Conservation (phyloP, 1,140 invertebrate genomes). For the Lepidurus arcticus region DNA sequence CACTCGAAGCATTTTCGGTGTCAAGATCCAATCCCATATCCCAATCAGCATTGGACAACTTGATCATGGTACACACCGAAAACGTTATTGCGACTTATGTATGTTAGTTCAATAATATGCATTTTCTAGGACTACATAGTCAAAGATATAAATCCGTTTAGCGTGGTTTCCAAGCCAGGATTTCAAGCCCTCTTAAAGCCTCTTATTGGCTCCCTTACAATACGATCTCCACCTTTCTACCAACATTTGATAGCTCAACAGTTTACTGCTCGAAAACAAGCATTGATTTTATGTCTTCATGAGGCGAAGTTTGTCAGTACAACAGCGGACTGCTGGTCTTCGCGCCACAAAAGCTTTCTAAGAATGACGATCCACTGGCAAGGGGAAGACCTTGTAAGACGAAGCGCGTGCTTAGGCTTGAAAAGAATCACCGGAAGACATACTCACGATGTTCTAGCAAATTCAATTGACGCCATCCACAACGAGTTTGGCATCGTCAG, state of each 20-base stretch:
- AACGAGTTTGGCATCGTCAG: neutral
- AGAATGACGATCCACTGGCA: conserved; percentile 27
- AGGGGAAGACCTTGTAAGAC: neutral
- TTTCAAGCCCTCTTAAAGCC: neutral
- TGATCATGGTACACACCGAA: neutral
- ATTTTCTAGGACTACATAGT: neutral
- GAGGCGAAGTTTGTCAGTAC: conserved; percentile 25
- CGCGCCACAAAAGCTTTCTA: neutral
- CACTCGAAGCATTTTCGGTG: neutral
- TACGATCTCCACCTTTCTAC: neutral
- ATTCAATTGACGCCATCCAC: neutral
- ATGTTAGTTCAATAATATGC: neutral
- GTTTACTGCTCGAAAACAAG: neutral
- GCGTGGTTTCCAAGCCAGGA: neutral
- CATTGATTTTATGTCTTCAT: conserved; percentile 7
- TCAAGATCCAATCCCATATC: neutral
- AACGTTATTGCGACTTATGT: neutral
- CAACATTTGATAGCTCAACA: neutral
- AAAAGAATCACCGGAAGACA: neutral
- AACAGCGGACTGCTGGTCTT: conserved; percentile 30
- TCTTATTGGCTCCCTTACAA: neutral
- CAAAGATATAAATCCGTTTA: neutral
- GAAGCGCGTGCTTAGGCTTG: conserved; percentile 23
- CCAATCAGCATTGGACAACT: neutral
- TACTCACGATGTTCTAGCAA: conserved; percentile 27